phyloP scores from a whole-genome alignment of 2,888 invertebrate genomes.

The Meteorus colon region DNA sequence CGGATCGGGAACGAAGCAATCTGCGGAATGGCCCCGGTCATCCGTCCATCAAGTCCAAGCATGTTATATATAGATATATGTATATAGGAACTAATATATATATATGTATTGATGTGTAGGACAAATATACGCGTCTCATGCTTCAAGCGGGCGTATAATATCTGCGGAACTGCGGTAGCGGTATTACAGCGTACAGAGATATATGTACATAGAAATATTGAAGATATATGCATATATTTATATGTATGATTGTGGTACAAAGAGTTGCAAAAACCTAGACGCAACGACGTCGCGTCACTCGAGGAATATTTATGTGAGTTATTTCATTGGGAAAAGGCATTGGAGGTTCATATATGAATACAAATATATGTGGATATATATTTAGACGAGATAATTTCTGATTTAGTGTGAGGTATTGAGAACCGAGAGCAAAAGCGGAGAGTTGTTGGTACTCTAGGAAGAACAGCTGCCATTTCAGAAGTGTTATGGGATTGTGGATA shows the following conservation, averaged over 20 bases:
- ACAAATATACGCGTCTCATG: slow-evolving; percentile 34
- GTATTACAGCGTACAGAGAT: background rate
- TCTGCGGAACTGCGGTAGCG: slow-evolving; percentile 18
- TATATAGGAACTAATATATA: background rate
- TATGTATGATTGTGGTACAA: slow-evolving; percentile 13
- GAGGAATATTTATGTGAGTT: slow-evolving; percentile 68
- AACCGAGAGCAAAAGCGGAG: background rate
- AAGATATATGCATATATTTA: slow-evolving; percentile 20
- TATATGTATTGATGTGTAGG: slow-evolving; percentile 15
- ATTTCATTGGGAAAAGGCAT: slow-evolving; percentile 70
- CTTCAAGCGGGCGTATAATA: slow-evolving; percentile 29
- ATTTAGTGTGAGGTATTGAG: slow-evolving; percentile 67
- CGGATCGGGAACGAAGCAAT: slow-evolving; percentile 71
- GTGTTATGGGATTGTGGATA: background rate
- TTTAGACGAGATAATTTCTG: slow-evolving; percentile 72
- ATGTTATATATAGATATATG: slow-evolving; percentile 56
- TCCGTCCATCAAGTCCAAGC: slow-evolving; percentile 70
- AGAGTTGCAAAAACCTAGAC: slow-evolving; percentile 27
- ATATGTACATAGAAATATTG: slow-evolving; percentile 12
- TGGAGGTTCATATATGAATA: slow-evolving; percentile 52
- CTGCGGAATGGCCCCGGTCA: slow-evolving; percentile 72
- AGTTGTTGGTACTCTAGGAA: background rate
- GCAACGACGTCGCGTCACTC: slow-evolving; percentile 21
- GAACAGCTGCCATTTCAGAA: slow-evolving; percentile 6
- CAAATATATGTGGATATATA: background rate